These are phyloP conservation scores for Enteromius paludinosus DNA, from an alignment of 2,797 vertebrate genomes.

Conservation along the genomic window DNA sequence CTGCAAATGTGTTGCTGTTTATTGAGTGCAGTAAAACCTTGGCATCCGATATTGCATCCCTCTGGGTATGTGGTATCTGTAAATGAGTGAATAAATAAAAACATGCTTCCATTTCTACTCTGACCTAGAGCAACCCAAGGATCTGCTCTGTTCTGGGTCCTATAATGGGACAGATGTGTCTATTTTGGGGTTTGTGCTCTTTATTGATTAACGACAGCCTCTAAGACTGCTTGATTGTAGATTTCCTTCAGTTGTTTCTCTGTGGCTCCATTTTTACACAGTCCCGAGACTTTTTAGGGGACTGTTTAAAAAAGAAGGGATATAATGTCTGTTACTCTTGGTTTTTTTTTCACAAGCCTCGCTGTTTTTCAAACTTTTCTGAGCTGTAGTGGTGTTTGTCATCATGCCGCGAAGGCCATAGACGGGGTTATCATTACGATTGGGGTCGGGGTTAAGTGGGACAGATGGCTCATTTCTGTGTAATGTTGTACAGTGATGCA, in stretches of 20 bases:
- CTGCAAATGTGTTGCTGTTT: constrained; percentile 58
- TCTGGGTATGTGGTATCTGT: constrained; percentile 53
- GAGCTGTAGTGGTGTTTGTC: neutral
- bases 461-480: neutral
- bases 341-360: neutral
- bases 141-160: neutral
- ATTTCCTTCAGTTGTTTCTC: constrained; percentile 1
- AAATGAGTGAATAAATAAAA: constrained; percentile 62
- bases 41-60: constrained; percentile 36
- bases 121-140: neutral
- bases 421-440: neutral
- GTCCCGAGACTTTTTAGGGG: neutral
- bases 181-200: constrained; percentile 1
- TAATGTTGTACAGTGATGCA: neutral
- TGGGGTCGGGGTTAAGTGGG: constrained; percentile 25
- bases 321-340: neutral
- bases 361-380: neutral
- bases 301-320: neutral
- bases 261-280: neutral
- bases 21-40: constrained; percentile 56
- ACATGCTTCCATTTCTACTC: constrained; percentile 32
- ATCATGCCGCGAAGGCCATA: neutral
- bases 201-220: neutral
- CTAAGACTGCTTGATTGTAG: neutral
- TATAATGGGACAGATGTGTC: constrained; percentile 10